phyloP scores from a whole-genome alignment of 2,888 invertebrate species.

The Lepidocyrtinus sp. region DNA sequence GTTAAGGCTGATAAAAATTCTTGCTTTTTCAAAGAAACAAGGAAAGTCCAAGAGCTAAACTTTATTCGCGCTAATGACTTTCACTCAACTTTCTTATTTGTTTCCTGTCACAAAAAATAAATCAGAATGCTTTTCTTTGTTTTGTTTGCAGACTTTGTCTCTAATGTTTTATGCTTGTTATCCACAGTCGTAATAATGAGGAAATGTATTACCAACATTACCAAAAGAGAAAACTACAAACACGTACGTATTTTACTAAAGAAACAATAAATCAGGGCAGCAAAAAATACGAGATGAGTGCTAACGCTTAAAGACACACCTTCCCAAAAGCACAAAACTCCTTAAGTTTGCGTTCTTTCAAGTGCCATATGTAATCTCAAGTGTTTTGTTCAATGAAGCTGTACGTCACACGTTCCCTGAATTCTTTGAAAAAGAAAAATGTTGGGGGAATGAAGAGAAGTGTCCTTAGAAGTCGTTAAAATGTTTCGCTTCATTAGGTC shows the following conservation, averaged over 20 bases:
- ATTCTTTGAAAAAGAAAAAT: conserved; percentile 38
- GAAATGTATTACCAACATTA: background rate
- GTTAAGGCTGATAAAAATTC: conserved; percentile 2
- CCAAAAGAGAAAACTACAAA: background rate
- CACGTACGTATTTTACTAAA: conserved; percentile 4
- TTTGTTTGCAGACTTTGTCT: conserved; percentile 51
- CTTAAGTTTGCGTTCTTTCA: background rate
- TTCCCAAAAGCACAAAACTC: conserved; percentile 2
- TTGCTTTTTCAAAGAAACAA: background rate
- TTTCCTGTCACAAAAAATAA: background rate
- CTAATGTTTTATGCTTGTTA: conserved; percentile 36
- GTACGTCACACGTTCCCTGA: conserved; percentile 28
- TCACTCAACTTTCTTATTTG: conserved; percentile 18
- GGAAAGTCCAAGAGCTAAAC: background rate
- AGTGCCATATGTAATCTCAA: background rate
- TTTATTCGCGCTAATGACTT: background rate
- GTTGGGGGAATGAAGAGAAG: conserved; percentile 29
- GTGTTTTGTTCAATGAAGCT: conserved; percentile 8
- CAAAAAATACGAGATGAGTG: too few relatives aligned
- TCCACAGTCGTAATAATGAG: conserved; percentile 22
- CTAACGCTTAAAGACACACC: background rate
- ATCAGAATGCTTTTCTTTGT: conserved; percentile 38
- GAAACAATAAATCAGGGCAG: conserved; percentile 47
- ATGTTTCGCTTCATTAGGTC: conserved; percentile 69
- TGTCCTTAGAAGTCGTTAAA: conserved; percentile 67